A percentile compares a stretch with the other conserved stretches of the same genome.
Evolutionary conservation across 2,113 vertebrate genomes (phyloP).

Genomic region (Rhineura floridana): DNA sequence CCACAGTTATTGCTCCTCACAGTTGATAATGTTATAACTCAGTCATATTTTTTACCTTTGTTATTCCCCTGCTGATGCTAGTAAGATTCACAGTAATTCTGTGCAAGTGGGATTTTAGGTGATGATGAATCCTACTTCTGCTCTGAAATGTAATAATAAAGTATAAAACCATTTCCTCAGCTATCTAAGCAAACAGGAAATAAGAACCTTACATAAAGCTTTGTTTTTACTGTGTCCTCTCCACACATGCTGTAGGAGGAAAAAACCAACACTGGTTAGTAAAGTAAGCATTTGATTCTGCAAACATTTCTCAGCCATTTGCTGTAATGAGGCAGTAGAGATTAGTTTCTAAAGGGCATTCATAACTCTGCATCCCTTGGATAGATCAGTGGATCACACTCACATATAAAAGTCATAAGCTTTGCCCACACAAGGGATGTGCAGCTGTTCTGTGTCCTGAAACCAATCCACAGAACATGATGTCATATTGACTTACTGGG

Average conservation of each 20-base stretch:
- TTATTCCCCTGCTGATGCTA: not conserved
- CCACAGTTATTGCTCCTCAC: not conserved
- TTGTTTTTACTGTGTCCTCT: not conserved
- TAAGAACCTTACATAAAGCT: not conserved
- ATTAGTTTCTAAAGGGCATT: not conserved
- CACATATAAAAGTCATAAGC: not conserved
- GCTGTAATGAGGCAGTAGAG: not conserved
- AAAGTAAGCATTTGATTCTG: not conserved
- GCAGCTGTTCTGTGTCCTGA: not conserved
- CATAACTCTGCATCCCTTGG: not conserved
- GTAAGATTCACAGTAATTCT: not conserved
- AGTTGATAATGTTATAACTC: not conserved
- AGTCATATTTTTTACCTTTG: not conserved
- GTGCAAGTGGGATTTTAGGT: not conserved
- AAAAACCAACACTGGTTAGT: conserved; percentile 16
- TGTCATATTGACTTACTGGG: not conserved
- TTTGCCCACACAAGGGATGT: not conserved
- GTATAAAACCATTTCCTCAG: not conserved
- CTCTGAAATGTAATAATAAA: not conserved
- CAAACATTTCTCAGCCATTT: conserved; percentile 28
- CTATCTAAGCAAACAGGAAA: not conserved
- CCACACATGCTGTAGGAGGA: not conserved
- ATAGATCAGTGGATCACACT: not conserved
- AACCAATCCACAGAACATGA: not conserved
- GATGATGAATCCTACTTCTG: not conserved